A percentile compares a stretch with the other conserved stretches of the same genome.
Evolutionary conservation across 2,113 vertebrate species (phyloP).

Genomic region (Eretmochelys imbricata): DNA sequence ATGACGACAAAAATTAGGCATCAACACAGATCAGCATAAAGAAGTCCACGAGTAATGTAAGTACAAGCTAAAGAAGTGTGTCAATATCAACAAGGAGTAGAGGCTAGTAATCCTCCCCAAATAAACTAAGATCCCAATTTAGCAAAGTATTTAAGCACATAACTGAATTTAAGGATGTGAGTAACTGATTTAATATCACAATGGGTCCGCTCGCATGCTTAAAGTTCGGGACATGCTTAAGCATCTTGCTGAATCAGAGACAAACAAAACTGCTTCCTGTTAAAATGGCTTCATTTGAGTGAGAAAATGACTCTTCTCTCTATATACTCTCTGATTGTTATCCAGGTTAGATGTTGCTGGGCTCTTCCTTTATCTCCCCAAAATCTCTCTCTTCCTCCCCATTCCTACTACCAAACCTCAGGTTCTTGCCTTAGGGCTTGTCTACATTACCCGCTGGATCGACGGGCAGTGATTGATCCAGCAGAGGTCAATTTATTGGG

Average conservation of each 20-base stretch:
- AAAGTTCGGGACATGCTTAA: neutral
- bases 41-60: neutral
- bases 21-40: neutral
- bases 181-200: neutral
- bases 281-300: neutral
- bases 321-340: neutral
- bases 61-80: neutral
- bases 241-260: neutral
- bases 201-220: neutral
- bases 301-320: neutral
- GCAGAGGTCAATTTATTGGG: too few species aligned
- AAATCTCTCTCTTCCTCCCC: neutral
- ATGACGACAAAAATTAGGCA: neutral
- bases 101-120: neutral
- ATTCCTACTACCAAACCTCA: neutral
- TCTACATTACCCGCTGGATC: too few species aligned
- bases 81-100: neutral
- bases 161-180: neutral
- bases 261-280: neutral
- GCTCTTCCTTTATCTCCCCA: neutral
- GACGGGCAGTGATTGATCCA: too few species aligned
- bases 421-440: neutral
- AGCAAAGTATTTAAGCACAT: neutral
- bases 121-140: neutral
- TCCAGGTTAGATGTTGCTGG: neutral